Conservation (phyloP, 2,888 invertebrate species). For the Molorchus minor region DNA sequence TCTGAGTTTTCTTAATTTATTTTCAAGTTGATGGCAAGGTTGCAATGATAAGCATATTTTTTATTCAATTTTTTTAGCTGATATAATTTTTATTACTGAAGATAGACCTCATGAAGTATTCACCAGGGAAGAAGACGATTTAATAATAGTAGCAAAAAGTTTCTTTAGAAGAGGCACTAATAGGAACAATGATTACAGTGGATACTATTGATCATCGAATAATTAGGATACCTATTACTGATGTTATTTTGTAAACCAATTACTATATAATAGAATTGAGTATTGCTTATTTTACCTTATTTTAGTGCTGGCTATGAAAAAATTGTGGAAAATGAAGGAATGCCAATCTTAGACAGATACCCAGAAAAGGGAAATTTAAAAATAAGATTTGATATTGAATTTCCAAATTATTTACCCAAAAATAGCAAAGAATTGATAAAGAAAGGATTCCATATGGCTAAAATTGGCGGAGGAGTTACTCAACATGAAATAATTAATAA, state of each 20-base stretch:
- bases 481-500: slow-evolving; percentile 61
- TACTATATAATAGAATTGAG: not conserved
- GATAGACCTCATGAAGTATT: slow-evolving; percentile 76
- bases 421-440: slow-evolving; percentile 60
- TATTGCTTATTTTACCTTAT: slow-evolving; percentile 25
- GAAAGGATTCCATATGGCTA: slow-evolving; percentile 58
- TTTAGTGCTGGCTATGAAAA: slow-evolving; percentile 73
- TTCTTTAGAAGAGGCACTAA: slow-evolving; percentile 75
- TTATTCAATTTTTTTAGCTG: slow-evolving; percentile 65
- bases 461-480: slow-evolving; percentile 53
- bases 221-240: slow-evolving; percentile 74
- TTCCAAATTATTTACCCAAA: slow-evolving; percentile 66
- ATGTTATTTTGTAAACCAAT: slow-evolving; percentile 70
- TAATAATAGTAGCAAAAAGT: slow-evolving; percentile 71
- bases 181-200: slow-evolving; percentile 73
- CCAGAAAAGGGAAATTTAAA: slow-evolving; percentile 75
- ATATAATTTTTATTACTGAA: slow-evolving; percentile 78
- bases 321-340: slow-evolving; percentile 75
- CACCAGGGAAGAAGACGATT: slow-evolving; percentile 72
- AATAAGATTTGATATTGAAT: slow-evolving; percentile 71
- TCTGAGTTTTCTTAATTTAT: too few species aligned
- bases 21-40: too few species aligned
- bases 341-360: slow-evolving; percentile 72
- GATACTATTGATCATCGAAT: slow-evolving; percentile 76
- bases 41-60: not conserved